Evolutionary conservation across 2,797 vertebrate genomes (phyloP).

Genomic region (Helarctos malayanus): DNA sequence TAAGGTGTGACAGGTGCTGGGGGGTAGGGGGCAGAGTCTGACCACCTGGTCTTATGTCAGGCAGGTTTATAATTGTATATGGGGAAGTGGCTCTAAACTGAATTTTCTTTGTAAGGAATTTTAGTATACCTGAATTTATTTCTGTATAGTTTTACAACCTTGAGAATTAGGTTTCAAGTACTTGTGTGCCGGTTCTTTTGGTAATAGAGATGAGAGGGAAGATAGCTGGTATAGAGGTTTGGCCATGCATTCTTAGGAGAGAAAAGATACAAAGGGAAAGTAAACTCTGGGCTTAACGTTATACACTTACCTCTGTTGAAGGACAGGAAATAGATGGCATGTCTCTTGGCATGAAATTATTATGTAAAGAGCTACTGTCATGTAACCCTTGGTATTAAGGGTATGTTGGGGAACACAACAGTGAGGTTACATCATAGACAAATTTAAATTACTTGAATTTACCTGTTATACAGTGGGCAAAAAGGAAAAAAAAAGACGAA

Average conservation of each 20-base stretch:
- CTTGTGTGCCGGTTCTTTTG: not conserved
- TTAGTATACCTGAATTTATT: conserved; percentile 16
- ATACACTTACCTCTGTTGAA: conserved; percentile 14
- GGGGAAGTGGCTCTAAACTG: conserved; percentile 17
- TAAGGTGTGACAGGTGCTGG: not conserved
- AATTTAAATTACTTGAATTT: not conserved
- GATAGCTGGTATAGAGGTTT: conserved; percentile 28
- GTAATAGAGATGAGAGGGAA: conserved; percentile 43
- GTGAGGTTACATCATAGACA: not conserved
- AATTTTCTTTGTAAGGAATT: conserved; percentile 42
- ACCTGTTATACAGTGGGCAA: not conserved
- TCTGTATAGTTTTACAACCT: not conserved
- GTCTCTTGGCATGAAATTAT: conserved; percentile 35
- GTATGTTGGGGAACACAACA: not conserved
- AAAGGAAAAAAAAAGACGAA: not conserved
- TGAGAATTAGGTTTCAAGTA: conserved; percentile 33
- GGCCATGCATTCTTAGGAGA: conserved; percentile 36
- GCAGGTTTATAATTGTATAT: conserved; percentile 36
- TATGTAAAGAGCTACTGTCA: conserved; percentile 43
- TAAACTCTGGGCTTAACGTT: not conserved
- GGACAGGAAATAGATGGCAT: conserved; percentile 7
- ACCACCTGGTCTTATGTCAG: conserved; percentile 10
- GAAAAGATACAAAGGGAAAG: not conserved
- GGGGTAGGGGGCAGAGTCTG: not conserved
- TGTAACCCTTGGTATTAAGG: conserved; percentile 28